Evolutionary conservation across 2,888 invertebrate genomes (phyloP).

Genomic region (Pollenia angustigena): DNA sequence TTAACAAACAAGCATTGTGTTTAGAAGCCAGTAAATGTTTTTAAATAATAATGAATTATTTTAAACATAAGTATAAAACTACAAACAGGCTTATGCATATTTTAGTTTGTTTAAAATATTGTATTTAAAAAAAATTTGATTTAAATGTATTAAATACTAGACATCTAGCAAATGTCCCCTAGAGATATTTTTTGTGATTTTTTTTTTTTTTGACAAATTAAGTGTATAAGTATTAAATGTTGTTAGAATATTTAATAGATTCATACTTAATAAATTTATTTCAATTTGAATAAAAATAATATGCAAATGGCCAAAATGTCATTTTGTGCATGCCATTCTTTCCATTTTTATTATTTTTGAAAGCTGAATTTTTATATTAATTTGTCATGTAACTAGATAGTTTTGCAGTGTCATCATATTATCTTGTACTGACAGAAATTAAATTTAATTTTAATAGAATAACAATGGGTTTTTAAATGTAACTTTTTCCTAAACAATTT

Average conservation of each 20-base stretch:
- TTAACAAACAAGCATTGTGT: conserved; percentile 2
- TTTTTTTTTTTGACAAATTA: conserved; percentile 32
- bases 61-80: no score
- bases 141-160: background rate
- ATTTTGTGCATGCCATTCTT: background rate
- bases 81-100: no score
- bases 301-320: background rate
- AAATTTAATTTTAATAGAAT: background rate
- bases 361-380: background rate
- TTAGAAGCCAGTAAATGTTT: background rate
- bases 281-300: background rate
- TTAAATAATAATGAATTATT: conserved; percentile 25
- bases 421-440: background rate
- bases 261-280: conserved; percentile 3
- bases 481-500: no score
- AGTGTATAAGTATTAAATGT: background rate
- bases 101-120: no score
- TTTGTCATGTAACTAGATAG: background rate
- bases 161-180: background rate
- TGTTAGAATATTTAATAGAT: conserved; percentile 18
- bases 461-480: background rate
- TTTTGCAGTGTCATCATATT: background rate
- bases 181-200: background rate
- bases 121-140: background rate
- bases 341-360: background rate